Percentiles rank a stretch among this genome's conserved stretches.
Evolutionary conservation across 2,888 invertebrate species (phyloP).

Genomic region (Zygogramma bicolorata): DNA sequence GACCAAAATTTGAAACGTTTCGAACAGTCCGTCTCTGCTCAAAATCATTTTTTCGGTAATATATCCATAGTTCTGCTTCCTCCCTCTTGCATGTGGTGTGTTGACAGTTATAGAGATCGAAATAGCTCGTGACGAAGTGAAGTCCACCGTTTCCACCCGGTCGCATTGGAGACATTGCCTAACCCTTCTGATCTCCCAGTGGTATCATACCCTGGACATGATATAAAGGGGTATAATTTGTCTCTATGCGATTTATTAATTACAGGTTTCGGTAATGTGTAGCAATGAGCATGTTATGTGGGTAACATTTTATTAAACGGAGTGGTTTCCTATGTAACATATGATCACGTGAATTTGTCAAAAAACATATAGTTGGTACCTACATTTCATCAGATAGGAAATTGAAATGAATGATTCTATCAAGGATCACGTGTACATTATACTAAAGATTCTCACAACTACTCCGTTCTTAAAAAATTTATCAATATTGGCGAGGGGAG

Average conservation of each 20-base stretch:
- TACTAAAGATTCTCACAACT: too few relatives aligned
- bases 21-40: conserved; percentile 48
- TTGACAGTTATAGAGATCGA: conserved; percentile 17
- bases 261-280: conserved; percentile 52
- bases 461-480: too few relatives aligned
- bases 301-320: conserved; percentile 49
- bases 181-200: conserved; percentile 60
- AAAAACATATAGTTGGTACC: conserved; percentile 3
- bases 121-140: conserved; percentile 25
- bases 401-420: neutral
- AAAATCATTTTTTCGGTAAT: neutral
- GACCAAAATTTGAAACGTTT: conserved; percentile 43
- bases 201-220: conserved; percentile 61
- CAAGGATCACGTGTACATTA: too few relatives aligned
- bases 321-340: conserved; percentile 39
- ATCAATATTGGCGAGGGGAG: too few relatives aligned
- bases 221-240: conserved; percentile 61
- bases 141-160: conserved; percentile 34
- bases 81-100: conserved; percentile 22
- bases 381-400: neutral
- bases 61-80: conserved; percentile 10
- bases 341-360: neutral
- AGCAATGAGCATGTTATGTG: conserved; percentile 52
- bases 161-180: conserved; percentile 48
- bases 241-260: conserved; percentile 65